Conservation (phyloP, 2,888 invertebrate genomes). For the Agrenia bidenticulata region DNA sequence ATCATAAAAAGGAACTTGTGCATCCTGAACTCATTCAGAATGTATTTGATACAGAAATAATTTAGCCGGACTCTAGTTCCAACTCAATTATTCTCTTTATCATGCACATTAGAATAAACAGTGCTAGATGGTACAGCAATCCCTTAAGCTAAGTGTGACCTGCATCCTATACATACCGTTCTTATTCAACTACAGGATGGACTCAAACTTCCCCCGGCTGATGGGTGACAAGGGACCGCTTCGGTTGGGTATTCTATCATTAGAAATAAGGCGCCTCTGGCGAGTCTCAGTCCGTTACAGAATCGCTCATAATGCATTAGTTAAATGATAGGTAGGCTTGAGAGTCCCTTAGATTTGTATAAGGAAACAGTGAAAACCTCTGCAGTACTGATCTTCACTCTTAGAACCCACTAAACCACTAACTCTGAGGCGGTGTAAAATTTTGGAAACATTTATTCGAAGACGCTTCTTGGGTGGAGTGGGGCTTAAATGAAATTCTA, state of each 20-base stretch:
- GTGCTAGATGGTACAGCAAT: too few relatives aligned
- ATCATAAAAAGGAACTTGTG: too few relatives aligned
- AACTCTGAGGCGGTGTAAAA: neutral
- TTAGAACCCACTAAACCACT: neutral
- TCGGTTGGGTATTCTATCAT: constrained; percentile 45
- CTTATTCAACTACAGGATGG: neutral
- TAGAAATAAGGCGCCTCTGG: constrained; percentile 22
- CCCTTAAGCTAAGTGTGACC: too few relatives aligned
- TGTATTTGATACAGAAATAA: too few relatives aligned
- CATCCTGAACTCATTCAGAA: too few relatives aligned
- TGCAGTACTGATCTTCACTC: neutral
- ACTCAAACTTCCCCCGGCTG: constrained; percentile 24
- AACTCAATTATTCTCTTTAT: too few relatives aligned
- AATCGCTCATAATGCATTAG: constrained; percentile 1
- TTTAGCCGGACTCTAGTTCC: too few relatives aligned
- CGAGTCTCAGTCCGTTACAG: neutral
- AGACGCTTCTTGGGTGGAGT: neutral
- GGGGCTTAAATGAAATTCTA: neutral
- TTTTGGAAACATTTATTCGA: constrained; percentile 5
- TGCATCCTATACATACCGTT: too few relatives aligned
- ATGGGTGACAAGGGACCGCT: constrained; percentile 48
- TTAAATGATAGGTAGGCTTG: neutral
- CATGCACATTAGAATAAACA: too few relatives aligned
- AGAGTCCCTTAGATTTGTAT: neutral
- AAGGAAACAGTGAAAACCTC: neutral